Conservation (phyloP, 30 jellyfish, hydroid and myxozoan genomes). For the Nemopilema nomurai region DNA sequence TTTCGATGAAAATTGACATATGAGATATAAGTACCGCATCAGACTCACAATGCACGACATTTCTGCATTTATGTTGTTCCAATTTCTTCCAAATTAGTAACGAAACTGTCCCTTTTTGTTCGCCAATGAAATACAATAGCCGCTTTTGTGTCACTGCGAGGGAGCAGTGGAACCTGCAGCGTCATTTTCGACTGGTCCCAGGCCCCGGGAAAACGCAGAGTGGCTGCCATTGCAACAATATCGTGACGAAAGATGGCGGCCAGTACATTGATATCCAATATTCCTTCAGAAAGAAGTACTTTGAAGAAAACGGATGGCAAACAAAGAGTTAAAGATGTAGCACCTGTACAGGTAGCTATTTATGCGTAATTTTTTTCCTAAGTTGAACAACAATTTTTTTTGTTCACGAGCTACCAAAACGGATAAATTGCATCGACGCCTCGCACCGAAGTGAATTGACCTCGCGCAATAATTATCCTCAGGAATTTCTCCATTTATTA, state of each 20-base stretch:
- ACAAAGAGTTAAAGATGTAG: slow-evolving; percentile 60
- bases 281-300: slow-evolving; percentile 51
- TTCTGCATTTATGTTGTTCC: too few species aligned
- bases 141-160: slow-evolving; percentile 1
- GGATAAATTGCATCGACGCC: background rate
- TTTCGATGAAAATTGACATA: too few species aligned
- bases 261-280: slow-evolving; percentile 57
- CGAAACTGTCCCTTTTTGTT: background rate
- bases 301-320: slow-evolving; percentile 63
- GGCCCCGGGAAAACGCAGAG: background rate
- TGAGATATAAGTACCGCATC: too few species aligned
- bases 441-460: background rate
- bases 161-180: slow-evolving; percentile 64
- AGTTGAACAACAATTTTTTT: background rate
- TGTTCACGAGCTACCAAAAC: background rate
- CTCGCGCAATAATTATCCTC: background rate
- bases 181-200: slow-evolving; percentile 43
- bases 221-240: slow-evolving; percentile 35
- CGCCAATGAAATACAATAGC: background rate
- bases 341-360: slow-evolving; percentile 62
- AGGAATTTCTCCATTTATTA: background rate
- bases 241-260: slow-evolving; percentile 65
- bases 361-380: background rate
- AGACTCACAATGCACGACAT: too few species aligned
- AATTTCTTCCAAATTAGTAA: too few species aligned